These are phyloP conservation scores for Zhengitettix transpicula DNA, from an alignment of 2,888 invertebrate genomes.

Conservation along the genomic window DNA sequence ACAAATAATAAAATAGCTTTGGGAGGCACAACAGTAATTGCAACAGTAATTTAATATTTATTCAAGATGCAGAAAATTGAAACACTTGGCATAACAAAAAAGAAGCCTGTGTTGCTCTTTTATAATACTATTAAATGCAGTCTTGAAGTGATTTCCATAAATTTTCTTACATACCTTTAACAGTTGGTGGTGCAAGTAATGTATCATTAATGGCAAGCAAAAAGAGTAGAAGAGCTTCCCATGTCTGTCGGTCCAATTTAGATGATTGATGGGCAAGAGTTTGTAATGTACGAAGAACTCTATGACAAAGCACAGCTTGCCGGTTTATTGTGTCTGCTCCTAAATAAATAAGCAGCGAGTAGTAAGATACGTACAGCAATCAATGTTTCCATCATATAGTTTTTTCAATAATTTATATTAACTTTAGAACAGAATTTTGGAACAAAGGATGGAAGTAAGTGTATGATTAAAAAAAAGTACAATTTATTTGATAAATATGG, in stretches of 20 bases:
- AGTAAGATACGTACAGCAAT: neutral
- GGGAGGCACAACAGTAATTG: too few relatives aligned
- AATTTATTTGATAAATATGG: too few relatives aligned
- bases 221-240: slow-evolving; percentile 78
- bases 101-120: too few relatives aligned
- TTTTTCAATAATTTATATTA: neutral
- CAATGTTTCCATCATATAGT: neutral
- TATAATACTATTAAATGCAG: too few relatives aligned
- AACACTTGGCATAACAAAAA: too few relatives aligned
- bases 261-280: slow-evolving; percentile 60
- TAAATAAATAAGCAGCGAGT: slow-evolving; percentile 20
- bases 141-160: too few relatives aligned
- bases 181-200: slow-evolving; percentile 77
- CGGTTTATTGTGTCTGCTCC: slow-evolving; percentile 80
- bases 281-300: slow-evolving; percentile 72
- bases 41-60: too few relatives aligned
- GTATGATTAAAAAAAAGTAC: too few relatives aligned
- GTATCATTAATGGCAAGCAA: slow-evolving; percentile 82
- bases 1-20: too few relatives aligned
- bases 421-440: neutral
- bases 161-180: slow-evolving; percentile 38
- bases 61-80: too few relatives aligned
- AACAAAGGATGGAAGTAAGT: neutral
- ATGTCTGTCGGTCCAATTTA: slow-evolving; percentile 67
- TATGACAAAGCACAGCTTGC: slow-evolving; percentile 85